Conservation (phyloP, 2,113 vertebrate genomes). For the Oenanthe melanoleuca region DNA sequence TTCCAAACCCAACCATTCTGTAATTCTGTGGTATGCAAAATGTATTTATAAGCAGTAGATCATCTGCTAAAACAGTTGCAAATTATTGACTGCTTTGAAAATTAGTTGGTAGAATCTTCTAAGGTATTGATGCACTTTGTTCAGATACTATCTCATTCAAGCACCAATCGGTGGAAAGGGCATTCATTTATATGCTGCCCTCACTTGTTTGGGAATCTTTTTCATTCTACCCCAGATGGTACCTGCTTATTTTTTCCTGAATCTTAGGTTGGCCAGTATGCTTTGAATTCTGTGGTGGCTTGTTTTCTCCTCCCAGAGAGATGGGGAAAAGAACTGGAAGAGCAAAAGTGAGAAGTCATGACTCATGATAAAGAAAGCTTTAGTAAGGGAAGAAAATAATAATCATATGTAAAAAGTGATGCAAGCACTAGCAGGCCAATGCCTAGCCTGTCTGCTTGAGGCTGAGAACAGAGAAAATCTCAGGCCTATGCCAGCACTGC, state of each 20-base stretch:
- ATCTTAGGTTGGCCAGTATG: background rate
- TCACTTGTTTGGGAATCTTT: background rate
- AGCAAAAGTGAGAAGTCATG: background rate
- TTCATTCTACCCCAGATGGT: rapidly evolving
- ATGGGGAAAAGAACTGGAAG: background rate
- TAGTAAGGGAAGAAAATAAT: background rate
- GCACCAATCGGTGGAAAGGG: background rate
- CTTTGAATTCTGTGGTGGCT: background rate
- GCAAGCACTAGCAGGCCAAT: background rate
- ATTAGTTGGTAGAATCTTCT: background rate
- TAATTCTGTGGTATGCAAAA: background rate
- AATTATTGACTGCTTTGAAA: background rate
- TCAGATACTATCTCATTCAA: background rate
- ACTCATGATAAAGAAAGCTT: background rate
- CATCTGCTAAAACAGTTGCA: background rate
- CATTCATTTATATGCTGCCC: background rate
- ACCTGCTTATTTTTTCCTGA: background rate
- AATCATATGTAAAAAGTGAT: background rate
- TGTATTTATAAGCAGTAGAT: background rate
- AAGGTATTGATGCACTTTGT: background rate
- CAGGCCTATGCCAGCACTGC: background rate
- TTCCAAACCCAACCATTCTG: background rate
- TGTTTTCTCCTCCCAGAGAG: background rate
- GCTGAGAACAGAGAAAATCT: background rate
- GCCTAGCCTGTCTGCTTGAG: background rate